Conservation (phyloP, 1,140 invertebrate species). For the Drosophila mayri region DNA sequence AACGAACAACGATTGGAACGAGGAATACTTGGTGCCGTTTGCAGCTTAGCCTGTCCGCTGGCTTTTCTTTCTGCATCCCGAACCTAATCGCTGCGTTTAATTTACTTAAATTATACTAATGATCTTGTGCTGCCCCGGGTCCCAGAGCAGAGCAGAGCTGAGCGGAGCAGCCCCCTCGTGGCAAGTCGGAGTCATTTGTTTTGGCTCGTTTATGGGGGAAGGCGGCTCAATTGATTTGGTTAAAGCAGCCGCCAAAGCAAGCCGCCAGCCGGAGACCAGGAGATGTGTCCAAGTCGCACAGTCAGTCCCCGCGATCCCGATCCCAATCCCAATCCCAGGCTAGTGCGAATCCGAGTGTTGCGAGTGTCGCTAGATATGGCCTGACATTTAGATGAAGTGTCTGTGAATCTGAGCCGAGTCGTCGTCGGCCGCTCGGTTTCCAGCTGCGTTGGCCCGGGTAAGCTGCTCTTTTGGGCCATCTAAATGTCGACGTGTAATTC, state of each 20-base stretch:
- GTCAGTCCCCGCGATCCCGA: slow-evolving; percentile 11
- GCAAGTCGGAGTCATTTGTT: slow-evolving; percentile 74
- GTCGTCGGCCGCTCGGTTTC: slow-evolving; percentile 42
- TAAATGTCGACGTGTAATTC: slow-evolving; percentile 68
- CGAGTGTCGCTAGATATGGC: slow-evolving; percentile 82
- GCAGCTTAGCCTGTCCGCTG: slow-evolving; percentile 24
- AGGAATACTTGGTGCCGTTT: slow-evolving; percentile 52
- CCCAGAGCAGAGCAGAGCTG: slow-evolving; percentile 16
- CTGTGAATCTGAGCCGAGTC: slow-evolving; percentile 75
- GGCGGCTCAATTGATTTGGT: slow-evolving; percentile 82
- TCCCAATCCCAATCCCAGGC: slow-evolving; percentile 10
- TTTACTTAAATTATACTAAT: slow-evolving; percentile 85
- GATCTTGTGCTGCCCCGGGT: slow-evolving; percentile 71
- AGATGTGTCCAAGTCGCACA: slow-evolving; percentile 24
- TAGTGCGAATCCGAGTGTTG: slow-evolving; percentile 72
- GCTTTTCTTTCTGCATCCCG: slow-evolving; percentile 60
- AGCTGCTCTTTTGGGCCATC: slow-evolving; percentile 50
- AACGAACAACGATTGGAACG: slow-evolving; percentile 12
- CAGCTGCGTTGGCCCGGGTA: too few relatives aligned
- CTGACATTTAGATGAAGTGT: slow-evolving; percentile 84
- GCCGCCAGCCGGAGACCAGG: slow-evolving; percentile 45
- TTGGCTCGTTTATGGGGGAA: slow-evolving; percentile 75
- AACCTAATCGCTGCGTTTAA: slow-evolving; percentile 84
- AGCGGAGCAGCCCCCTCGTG: slow-evolving; percentile 27
- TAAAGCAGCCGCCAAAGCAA: slow-evolving; percentile 79